Conservation (phyloP, 2,113 vertebrate species). For the Sphaerodactylus townsendi region DNA sequence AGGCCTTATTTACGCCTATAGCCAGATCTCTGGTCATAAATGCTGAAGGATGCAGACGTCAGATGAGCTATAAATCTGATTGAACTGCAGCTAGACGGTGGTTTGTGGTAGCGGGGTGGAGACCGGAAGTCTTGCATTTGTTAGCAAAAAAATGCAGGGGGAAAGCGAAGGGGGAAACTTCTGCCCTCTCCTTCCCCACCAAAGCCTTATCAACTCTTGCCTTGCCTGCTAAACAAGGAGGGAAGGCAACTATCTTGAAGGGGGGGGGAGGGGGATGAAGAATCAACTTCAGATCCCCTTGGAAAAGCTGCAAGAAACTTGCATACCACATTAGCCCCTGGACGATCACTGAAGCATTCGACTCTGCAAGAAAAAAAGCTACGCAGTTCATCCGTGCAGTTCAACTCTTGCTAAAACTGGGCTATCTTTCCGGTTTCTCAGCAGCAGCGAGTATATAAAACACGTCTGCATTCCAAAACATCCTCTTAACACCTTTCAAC, state of each 20-base stretch:
- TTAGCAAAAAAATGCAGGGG: constrained; percentile 37
- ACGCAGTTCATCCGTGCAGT: neutral
- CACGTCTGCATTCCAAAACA: neutral
- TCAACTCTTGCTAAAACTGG: neutral
- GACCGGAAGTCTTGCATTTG: constrained; percentile 53
- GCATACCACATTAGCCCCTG: neutral
- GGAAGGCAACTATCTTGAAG: neutral
- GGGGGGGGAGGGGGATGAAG: too few species aligned
- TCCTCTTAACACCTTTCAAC: neutral
- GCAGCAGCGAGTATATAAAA: neutral
- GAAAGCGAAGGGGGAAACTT: fast-evolving
- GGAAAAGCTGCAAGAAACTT: fast-evolving
- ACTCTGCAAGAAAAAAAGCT: neutral
- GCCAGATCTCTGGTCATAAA: constrained; percentile 54
- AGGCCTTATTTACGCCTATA: constrained; percentile 66
- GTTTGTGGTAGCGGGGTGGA: constrained; percentile 61
- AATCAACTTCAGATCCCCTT: neutral
- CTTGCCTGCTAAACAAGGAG: neutral
- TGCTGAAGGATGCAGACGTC: constrained; percentile 51
- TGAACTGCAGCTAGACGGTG: constrained; percentile 59
- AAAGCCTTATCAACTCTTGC: neutral
- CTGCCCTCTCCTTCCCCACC: neutral
- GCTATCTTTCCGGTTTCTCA: too few species aligned
- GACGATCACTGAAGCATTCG: neutral
- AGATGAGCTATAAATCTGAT: constrained; percentile 64